Percentiles rank a stretch among this genome's conserved stretches.
Evolutionary conservation across 1,140 invertebrate genomes (phyloP).

Genomic region (Heliconius hermathena): DNA sequence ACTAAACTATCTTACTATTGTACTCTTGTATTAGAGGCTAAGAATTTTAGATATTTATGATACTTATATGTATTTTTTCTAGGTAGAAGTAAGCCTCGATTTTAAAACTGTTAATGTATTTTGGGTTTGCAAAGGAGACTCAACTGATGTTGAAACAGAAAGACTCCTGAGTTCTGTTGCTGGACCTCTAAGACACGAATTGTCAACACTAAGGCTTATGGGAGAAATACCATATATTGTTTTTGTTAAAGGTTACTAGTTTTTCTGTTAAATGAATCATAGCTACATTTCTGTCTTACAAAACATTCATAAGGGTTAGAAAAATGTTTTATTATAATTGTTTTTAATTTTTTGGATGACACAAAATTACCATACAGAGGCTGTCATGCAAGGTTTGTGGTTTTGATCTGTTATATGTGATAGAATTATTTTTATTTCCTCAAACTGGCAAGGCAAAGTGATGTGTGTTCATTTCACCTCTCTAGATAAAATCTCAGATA

Average conservation of each 20-base stretch:
- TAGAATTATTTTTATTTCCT: too few relatives aligned
- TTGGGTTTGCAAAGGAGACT: constrained; percentile 83
- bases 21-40: too few relatives aligned
- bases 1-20: too few relatives aligned
- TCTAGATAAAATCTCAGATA: too few relatives aligned
- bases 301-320: too few relatives aligned
- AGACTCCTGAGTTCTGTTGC: constrained; percentile 81
- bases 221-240: constrained; percentile 86
- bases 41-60: background rate
- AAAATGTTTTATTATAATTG: too few relatives aligned
- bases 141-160: constrained; percentile 77
- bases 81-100: constrained; percentile 85
- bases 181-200: constrained; percentile 84
- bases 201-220: constrained; percentile 86
- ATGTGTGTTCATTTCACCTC: too few relatives aligned
- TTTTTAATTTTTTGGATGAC: too few relatives aligned
- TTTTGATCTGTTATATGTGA: too few relatives aligned
- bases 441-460: too few relatives aligned
- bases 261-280: background rate
- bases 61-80: constrained; percentile 21
- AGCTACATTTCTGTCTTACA: background rate
- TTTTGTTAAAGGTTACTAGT: constrained; percentile 85
- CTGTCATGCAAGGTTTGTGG: too few relatives aligned
- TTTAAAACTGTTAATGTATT: constrained; percentile 86
- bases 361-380: too few relatives aligned